A percentile compares a stretch with the other conserved stretches of the same genome.
These are phyloP conservation scores for Yponomeuta malinellus DNA, from an alignment of 2,888 invertebrate species.

Conservation along the genomic window DNA sequence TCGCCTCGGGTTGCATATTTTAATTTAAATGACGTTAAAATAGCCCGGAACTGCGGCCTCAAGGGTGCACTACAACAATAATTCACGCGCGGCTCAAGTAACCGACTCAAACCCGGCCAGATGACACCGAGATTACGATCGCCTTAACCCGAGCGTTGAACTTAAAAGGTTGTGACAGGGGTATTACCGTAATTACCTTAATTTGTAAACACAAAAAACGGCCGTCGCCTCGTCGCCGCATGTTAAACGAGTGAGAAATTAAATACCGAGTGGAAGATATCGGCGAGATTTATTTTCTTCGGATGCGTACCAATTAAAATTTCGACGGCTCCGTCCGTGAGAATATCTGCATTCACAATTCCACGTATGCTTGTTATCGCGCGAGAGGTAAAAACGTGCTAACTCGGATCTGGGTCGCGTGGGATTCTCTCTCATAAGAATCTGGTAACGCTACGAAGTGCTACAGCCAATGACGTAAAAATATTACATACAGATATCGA, in stretches of 20 bases:
- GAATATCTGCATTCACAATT: conserved; percentile 32
- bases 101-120: conserved; percentile 39
- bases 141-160: conserved; percentile 62
- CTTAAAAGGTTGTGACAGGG: conserved; percentile 70
- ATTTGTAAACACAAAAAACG: conserved; percentile 69
- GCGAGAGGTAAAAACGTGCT: neutral
- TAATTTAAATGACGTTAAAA: conserved; percentile 64
- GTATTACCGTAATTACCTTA: conserved; percentile 69
- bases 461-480: too few species aligned
- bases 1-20: conserved; percentile 45
- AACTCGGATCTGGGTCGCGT: neutral
- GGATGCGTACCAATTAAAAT: conserved; percentile 43
- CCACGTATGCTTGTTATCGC: conserved; percentile 1
- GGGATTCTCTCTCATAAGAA: neutral
- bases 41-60: conserved; percentile 55
- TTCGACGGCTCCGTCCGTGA: conserved; percentile 30
- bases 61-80: conserved; percentile 58
- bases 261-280: conserved; percentile 37
- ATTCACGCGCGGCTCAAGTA: conserved; percentile 44
- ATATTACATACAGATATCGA: too few species aligned
- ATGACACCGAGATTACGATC: conserved; percentile 43
- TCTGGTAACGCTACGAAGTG: neutral
- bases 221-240: conserved; percentile 42
- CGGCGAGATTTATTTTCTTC: conserved; percentile 34
- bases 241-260: conserved; percentile 48